Evolutionary conservation across 2,888 invertebrate genomes (phyloP), one percentile per base, ranked within the genome.

Genomic region (Lasioglossum figueresi): DNA sequence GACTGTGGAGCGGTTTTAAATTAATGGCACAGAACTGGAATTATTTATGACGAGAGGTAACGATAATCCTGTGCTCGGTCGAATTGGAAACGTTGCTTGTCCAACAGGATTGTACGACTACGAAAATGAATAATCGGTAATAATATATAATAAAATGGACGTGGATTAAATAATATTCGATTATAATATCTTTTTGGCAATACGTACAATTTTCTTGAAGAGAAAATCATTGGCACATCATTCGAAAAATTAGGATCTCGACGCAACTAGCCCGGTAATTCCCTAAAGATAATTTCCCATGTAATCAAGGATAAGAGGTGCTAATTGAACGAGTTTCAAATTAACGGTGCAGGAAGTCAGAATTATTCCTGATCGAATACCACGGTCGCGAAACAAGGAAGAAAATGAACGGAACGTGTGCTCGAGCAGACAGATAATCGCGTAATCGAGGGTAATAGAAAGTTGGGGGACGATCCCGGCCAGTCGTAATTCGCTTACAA

Each of bases 361-460:
- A 52, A 23, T 52, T 52, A 52, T 23, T 52, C 52, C 3, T 23
- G 23, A 27, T 59, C 5, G 59, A 27, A 5, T 5, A 16, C 27
- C 14, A 5, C 27, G 27, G 14, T 16, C 27, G 5, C 14, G 59
- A 59, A 16, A 14, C 59, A 5, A 59, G 14, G 16, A 63, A 27
- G 63, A 71, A 52, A 31, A 43, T 16, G 48, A 1, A 6, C n/a
- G 14, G 0, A 79, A 43, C 23, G 37, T 56, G 48, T 31, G 27
- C 23, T 27, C 43, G 56, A 31, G 56, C 16, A 31, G 34, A 56
- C 34, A 37, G 70, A 76, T 76, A 82, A 83, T 82, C 83, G 83
- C 56, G 72, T 76, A 82, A 83, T 83, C 83, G 76, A 68, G n/a
- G 23, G 45, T 63, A 82, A 76, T 76, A 76, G 66, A 83, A 76